Percentiles rank a stretch among this genome's conserved stretches.
Conservation (phyloP, 1,140 invertebrate species). For the Nebria ingens region DNA sequence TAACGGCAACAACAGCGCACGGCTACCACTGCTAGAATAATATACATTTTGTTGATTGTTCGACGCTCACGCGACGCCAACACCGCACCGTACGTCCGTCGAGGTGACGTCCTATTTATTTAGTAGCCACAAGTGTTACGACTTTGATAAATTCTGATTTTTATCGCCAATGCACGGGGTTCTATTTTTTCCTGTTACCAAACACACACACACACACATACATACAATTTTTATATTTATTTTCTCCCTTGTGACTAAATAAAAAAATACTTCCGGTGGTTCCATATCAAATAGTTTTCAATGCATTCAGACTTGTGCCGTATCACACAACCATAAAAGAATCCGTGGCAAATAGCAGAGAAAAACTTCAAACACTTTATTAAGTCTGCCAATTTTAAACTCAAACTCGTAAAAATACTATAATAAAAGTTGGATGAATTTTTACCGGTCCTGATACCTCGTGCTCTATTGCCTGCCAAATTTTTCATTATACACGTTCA, state of each 20-base stretch:
- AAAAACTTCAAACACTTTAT: slow-evolving; percentile 10
- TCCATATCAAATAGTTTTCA: no score
- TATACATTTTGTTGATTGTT: neutral
- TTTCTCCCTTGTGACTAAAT: no score
- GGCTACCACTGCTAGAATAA: no score
- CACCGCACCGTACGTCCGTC: neutral
- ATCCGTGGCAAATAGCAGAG: no score
- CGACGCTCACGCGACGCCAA: neutral
- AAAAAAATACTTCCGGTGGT: no score
- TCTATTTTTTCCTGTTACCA: no score
- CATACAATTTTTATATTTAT: no score
- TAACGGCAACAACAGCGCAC: no score
- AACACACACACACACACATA: no score
- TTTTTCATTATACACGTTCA: slow-evolving; percentile 20
- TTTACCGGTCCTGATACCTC: slow-evolving; percentile 17
- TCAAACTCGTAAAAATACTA: slow-evolving; percentile 20
- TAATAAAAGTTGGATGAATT: slow-evolving; percentile 21
- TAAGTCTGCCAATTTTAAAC: slow-evolving; percentile 23
- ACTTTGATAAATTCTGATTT: neutral
- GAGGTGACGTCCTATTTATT: neutral
- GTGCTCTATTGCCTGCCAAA: slow-evolving; percentile 19
- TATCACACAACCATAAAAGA: no score
- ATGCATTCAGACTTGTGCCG: no score
- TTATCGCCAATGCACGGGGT: neutral
- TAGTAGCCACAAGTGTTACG: neutral